A percentile compares a stretch with the other conserved stretches of the same genome.
phyloP scores from a whole-genome alignment of 2,113 vertebrate genomes.

The Anarrhichthys ocellatus region DNA sequence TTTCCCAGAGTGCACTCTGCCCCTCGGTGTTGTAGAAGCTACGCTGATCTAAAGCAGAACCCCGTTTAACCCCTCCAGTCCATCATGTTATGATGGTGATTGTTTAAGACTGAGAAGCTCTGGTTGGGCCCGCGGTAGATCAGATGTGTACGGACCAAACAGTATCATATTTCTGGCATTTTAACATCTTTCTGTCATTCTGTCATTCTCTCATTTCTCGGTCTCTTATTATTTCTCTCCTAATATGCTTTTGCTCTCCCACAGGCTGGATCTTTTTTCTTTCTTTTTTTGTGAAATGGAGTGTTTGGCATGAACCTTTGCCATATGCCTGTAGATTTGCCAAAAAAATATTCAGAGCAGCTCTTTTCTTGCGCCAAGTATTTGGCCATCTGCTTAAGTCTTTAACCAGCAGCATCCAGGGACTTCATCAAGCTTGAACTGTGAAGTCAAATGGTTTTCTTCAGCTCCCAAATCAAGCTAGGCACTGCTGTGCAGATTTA shows the following conservation, averaged over 20 bases:
- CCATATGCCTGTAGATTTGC: constrained; percentile 81
- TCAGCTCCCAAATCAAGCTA: constrained; percentile 72
- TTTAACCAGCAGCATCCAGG: constrained; percentile 80
- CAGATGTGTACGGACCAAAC: constrained; percentile 59
- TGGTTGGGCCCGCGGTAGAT: constrained; percentile 58
- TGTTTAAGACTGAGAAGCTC: constrained; percentile 67
- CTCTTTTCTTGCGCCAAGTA: constrained; percentile 82
- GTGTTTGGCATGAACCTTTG: constrained; percentile 82
- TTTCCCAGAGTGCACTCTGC: constrained; percentile 56
- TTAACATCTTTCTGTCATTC: constrained; percentile 67
- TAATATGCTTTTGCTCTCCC: constrained; percentile 69
- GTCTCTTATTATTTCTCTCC: constrained; percentile 65
- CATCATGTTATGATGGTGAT: constrained; percentile 68
- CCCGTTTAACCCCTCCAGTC: constrained; percentile 61
- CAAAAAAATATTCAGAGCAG: constrained; percentile 81
- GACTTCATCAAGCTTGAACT: constrained; percentile 81
- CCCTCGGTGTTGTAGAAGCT: constrained; percentile 45
- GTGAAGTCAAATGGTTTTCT: constrained; percentile 79
- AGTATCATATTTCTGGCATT: constrained; percentile 65
- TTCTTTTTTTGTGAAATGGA: constrained; percentile 55
- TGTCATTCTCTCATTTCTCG: constrained; percentile 58
- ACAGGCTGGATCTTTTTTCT: constrained; percentile 60
- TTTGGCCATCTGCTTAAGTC: constrained; percentile 84
- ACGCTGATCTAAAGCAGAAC: constrained; percentile 75
- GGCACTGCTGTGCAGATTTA: constrained; percentile 73